Conservation (phyloP, 2,113 vertebrate species). For the Sula dactylatra region DNA sequence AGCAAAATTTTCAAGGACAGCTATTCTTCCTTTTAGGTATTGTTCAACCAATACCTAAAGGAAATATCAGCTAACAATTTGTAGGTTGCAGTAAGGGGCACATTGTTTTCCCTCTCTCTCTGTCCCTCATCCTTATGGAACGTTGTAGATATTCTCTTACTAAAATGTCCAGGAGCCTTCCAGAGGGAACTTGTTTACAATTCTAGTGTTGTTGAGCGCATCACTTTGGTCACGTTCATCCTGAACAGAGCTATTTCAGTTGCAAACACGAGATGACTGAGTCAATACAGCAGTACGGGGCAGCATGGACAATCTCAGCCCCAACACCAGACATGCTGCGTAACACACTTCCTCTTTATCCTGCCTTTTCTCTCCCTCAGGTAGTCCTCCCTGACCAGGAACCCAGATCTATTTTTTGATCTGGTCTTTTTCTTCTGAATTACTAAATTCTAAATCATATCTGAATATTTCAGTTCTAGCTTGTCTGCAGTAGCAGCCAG, state of each 20-base stretch:
- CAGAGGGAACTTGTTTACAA: background rate
- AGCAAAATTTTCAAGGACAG: background rate
- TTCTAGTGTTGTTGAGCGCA: rapidly evolving
- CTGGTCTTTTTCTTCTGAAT: background rate
- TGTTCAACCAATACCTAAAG: background rate
- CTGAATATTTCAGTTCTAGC: background rate
- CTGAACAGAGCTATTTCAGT: background rate
- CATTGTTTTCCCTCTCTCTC: background rate
- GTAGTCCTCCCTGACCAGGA: background rate
- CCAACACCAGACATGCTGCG: background rate
- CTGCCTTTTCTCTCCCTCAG: background rate
- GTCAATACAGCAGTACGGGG: background rate
- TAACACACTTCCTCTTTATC: background rate
- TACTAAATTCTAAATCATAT: background rate
- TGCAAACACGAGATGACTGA: background rate
- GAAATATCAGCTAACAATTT: background rate
- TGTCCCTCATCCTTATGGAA: background rate
- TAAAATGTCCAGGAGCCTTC: background rate
- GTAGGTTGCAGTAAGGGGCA: background rate
- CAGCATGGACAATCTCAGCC: rapidly evolving
- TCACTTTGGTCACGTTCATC: background rate
- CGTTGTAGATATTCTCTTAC: background rate
- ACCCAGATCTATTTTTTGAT: background rate
- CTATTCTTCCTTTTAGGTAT: background rate
- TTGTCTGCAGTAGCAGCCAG: background rate